Percentiles rank a stretch among this genome's conserved stretches.
These are phyloP conservation scores for Streptopelia turtur DNA, from an alignment of 2,797 vertebrate genomes.

Conservation along the genomic window DNA sequence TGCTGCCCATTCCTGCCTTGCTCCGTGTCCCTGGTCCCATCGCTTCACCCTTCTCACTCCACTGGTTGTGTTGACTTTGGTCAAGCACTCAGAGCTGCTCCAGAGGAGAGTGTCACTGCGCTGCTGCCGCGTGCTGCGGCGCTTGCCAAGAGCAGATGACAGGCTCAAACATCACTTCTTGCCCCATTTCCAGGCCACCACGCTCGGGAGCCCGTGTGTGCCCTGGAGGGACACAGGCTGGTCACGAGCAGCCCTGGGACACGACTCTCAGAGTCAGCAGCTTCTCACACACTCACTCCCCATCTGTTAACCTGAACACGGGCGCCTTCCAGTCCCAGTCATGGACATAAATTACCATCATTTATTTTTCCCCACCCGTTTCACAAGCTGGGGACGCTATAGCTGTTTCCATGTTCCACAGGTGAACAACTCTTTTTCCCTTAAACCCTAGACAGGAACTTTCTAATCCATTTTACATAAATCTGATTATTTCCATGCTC, in stretches of 20 bases:
- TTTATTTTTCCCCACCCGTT: not conserved
- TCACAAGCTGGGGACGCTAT: not conserved
- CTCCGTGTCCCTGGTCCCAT: accelerated
- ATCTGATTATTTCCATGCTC: not conserved
- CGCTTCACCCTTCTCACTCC: not conserved
- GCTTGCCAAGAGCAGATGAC: not conserved
- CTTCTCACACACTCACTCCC: not conserved
- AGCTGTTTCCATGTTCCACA: not conserved
- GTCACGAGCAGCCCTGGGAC: not conserved
- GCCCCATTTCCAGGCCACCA: not conserved
- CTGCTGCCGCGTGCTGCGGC: not conserved
- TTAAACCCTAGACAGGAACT: not conserved
- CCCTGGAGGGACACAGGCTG: not conserved
- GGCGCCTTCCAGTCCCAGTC: not conserved
- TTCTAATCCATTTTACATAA: not conserved
- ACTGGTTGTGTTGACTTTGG: accelerated
- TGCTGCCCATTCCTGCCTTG: not conserved
- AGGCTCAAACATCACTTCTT: not conserved
- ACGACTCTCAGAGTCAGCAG: accelerated
- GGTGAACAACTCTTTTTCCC: not conserved
- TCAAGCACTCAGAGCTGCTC: not conserved
- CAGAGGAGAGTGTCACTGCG: not conserved
- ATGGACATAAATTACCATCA: not conserved
- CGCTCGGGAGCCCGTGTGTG: accelerated
- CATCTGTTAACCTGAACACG: not conserved